A percentile compares a stretch with the other conserved stretches of the same genome.
phyloP scores from a whole-genome alignment of 2,888 invertebrate species.

The Drosophila trichaetosa region DNA sequence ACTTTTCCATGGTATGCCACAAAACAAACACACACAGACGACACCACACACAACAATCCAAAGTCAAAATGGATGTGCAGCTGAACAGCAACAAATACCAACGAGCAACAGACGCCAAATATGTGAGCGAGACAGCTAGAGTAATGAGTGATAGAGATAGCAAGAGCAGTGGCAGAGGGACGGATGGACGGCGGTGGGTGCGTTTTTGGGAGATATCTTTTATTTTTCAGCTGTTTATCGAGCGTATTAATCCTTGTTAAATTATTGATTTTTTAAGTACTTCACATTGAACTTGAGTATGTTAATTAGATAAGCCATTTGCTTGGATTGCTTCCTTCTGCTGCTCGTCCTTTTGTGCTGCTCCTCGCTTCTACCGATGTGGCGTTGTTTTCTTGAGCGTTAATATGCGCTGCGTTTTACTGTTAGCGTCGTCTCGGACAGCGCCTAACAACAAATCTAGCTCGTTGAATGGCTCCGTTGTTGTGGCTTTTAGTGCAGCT shows the following conservation, averaged over 20 bases:
- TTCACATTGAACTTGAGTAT: conserved; percentile 84
- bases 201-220: background rate
- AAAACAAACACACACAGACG: conserved; percentile 8
- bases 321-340: conserved; percentile 23
- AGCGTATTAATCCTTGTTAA: conserved; percentile 16
- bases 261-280: conserved; percentile 84
- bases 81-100: conserved; percentile 24
- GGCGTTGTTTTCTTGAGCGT: conserved; percentile 83
- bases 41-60: conserved; percentile 1
- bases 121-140: conserved; percentile 32
- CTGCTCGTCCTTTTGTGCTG: background rate
- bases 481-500: conserved; percentile 81
- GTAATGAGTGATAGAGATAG: background rate
- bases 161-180: background rate
- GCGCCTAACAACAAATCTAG: conserved; percentile 79
- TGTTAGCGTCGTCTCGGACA: conserved; percentile 80
- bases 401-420: conserved; percentile 67
- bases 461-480: conserved; percentile 84
- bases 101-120: conserved; percentile 1
- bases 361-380: conserved; percentile 82
- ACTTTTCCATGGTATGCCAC: conserved; percentile 86
- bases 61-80: conserved; percentile 30
- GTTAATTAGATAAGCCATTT: conserved; percentile 84
- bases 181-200: background rate
- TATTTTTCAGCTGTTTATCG: background rate